Evolutionary conservation across 2,797 vertebrate genomes (phyloP).

Genomic region (Sebastes oblongus): DNA sequence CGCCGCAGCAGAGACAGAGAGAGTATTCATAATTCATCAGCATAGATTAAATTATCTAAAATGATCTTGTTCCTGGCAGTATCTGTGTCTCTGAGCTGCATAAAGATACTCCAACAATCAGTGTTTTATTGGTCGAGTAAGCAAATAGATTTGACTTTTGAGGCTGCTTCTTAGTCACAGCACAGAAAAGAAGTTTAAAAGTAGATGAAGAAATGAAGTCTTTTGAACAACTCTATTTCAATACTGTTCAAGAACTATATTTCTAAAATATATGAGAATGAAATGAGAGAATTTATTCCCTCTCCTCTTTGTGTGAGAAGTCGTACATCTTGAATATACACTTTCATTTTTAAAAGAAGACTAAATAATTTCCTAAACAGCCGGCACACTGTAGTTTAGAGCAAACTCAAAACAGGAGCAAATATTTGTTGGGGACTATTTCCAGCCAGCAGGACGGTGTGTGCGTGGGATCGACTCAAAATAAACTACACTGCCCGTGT

Average conservation of each 20-base stretch:
- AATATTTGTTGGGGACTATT: slow-evolving; percentile 34
- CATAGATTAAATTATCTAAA: neutral
- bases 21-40: neutral
- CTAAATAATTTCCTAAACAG: neutral
- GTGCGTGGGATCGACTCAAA: slow-evolving; percentile 1
- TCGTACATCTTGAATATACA: neutral
- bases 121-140: neutral
- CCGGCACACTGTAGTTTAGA: neutral
- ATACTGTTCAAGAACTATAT: neutral
- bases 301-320: neutral
- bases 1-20: neutral
- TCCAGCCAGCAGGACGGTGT: neutral
- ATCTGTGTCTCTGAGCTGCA: neutral
- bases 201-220: no score
- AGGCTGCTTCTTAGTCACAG: neutral
- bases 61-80: neutral
- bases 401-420: slow-evolving; percentile 8
- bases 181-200: neutral
- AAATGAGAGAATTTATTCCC: neutral
- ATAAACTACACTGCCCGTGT: neutral
- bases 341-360: neutral
- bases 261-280: neutral
- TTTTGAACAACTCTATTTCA: no score
- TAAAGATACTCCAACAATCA: neutral
- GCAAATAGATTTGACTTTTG: neutral